Evolutionary conservation across 2,113 vertebrate species (phyloP).

Genomic region (Proteles cristata): DNA sequence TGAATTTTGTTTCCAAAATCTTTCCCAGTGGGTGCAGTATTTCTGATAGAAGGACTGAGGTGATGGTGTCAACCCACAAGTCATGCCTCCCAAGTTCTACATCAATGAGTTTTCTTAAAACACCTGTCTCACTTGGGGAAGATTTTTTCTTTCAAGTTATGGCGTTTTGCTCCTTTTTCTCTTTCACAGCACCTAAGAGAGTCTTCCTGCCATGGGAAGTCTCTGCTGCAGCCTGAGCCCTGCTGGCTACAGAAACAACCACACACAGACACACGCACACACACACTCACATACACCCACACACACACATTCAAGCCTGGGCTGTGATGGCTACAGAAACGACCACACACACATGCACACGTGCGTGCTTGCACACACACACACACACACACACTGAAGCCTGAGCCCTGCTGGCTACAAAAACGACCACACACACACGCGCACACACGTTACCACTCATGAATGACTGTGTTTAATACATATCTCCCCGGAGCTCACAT

Average conservation of each 20-base stretch:
- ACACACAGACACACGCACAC: not conserved
- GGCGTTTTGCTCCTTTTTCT: not conserved
- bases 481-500: not conserved
- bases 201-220: not conserved
- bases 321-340: not conserved
- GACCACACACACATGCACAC: not conserved
- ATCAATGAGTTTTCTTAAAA: not conserved
- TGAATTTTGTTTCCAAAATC: not conserved
- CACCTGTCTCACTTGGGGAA: not conserved
- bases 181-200: not conserved
- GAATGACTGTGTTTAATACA: not conserved
- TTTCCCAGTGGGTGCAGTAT: not conserved
- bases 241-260: fast-evolving
- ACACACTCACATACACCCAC: not conserved
- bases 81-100: not conserved
- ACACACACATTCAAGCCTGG: no score
- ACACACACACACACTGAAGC: no score
- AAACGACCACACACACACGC: not conserved
- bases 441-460: not conserved
- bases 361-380: not conserved
- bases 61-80: not conserved
- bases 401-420: no score
- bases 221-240: no score
- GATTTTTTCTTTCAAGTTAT: not conserved
- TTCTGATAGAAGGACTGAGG: not conserved